Conservation (phyloP, 2,113 vertebrate species). For the Ornithorhynchus anatinus region DNA sequence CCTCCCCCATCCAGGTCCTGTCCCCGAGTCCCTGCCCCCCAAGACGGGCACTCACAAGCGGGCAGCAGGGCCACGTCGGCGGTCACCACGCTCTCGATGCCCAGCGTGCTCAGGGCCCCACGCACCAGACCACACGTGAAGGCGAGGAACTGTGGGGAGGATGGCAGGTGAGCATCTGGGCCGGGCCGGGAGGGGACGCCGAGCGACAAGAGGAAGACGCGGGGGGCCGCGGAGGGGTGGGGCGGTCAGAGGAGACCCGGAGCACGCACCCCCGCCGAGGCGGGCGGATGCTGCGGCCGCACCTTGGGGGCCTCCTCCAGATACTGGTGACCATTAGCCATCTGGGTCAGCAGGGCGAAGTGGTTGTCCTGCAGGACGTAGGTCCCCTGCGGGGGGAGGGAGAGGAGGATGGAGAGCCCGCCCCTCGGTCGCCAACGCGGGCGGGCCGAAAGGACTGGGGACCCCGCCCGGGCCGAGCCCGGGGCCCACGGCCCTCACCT, state of each 20-base stretch:
- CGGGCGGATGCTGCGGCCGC: background rate
- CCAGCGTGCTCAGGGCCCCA: slow-evolving; percentile 80
- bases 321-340: slow-evolving; percentile 82
- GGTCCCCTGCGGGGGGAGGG: slow-evolving; percentile 72
- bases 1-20: fast-evolving
- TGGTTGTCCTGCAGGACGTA: slow-evolving; percentile 85
- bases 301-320: slow-evolving; percentile 86
- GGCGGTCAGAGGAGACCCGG: background rate
- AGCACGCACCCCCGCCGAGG: background rate
- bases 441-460: background rate
- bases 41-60: slow-evolving; percentile 74
- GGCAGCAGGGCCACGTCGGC: slow-evolving; percentile 82
- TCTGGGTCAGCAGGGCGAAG: slow-evolving; percentile 74
- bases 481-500: slow-evolving; percentile 61
- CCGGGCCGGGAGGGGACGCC: background rate
- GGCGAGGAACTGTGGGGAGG: slow-evolving; percentile 75
- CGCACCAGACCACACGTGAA: slow-evolving; percentile 84
- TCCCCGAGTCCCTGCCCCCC: background rate
- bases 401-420: fast-evolving
- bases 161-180: background rate
- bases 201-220: background rate
- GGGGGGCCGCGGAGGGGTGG: fast-evolving
- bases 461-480: background rate
- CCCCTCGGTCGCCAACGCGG: no score
- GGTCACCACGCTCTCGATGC: slow-evolving; percentile 80